These are phyloP conservation scores for Merluccius polli DNA, from an alignment of 2,797 vertebrate genomes.

Conservation along the genomic window DNA sequence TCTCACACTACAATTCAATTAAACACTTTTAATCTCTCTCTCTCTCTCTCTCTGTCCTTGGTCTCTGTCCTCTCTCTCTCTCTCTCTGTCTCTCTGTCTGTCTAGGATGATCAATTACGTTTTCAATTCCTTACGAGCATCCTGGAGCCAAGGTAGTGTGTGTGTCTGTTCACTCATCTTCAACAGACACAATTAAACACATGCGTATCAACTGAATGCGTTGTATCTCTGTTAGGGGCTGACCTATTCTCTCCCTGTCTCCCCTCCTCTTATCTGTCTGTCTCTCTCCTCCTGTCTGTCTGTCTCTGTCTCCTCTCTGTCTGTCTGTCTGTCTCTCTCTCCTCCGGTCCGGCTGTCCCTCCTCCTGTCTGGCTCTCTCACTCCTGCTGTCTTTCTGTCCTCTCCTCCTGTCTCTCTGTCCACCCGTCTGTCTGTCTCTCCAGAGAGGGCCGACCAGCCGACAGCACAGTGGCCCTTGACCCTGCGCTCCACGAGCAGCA, in stretches of 20 bases:
- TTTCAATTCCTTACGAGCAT: conserved; percentile 59
- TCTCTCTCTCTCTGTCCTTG: conserved; percentile 2
- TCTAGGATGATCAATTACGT: conserved; percentile 52
- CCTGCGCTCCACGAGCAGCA: conserved; percentile 81
- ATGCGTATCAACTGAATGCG: no score
- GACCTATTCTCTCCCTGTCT: neutral
- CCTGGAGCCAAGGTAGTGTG: conserved; percentile 52
- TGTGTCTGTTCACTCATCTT: neutral
- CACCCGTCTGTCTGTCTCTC: conserved; percentile 14
- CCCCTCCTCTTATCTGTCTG: neutral
- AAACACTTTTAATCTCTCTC: neutral
- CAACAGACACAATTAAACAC: neutral
- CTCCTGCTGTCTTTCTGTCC: no score
- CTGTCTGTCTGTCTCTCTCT: neutral
- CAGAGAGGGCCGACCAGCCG: conserved; percentile 79
- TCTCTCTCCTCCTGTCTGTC: neutral
- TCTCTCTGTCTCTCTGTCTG: conserved; percentile 6
- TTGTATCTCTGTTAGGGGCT: neutral
- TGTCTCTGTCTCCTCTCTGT: neutral
- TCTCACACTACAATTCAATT: neutral
- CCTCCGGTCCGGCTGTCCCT: neutral
- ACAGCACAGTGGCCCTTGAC: conserved; percentile 65
- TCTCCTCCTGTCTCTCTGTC: conserved; percentile 9
- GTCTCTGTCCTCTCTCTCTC: neutral
- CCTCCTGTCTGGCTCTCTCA: neutral